Conservation (phyloP, 2,888 invertebrate genomes). For the Salticus scenicus region DNA sequence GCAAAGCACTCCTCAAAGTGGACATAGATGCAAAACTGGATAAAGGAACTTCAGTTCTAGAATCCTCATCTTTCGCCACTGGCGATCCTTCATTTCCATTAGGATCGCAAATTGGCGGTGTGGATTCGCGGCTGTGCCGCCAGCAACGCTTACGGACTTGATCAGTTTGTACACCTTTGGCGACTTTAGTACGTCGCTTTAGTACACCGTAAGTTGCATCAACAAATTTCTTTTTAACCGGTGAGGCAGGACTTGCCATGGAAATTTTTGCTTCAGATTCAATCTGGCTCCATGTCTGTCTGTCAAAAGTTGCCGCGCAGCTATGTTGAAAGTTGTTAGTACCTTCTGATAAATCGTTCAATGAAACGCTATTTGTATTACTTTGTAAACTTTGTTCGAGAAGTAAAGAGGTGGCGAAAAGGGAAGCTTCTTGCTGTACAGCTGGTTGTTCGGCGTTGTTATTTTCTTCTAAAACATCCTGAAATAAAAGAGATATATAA, state of each 20-base stretch:
- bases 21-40: slow-evolving; percentile 32
- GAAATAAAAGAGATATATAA: slow-evolving; percentile 17
- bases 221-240: neutral
- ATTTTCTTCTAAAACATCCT: slow-evolving; percentile 24
- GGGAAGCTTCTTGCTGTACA: neutral
- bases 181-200: slow-evolving; percentile 37
- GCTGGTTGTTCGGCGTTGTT: slow-evolving; percentile 9
- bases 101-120: neutral
- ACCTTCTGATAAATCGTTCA: neutral
- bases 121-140: slow-evolving; percentile 23
- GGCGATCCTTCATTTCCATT: slow-evolving; percentile 24
- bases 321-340: neutral
- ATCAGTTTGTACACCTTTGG: slow-evolving; percentile 51
- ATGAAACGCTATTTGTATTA: too few species aligned
- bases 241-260: slow-evolving; percentile 15
- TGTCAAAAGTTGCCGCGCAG: neutral
- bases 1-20: slow-evolving; percentile 35
- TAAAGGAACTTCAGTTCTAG: neutral
- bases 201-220: slow-evolving; percentile 26
- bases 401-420: neutral
- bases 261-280: slow-evolving; percentile 8
- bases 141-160: slow-evolving; percentile 48
- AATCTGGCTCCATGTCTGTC: slow-evolving; percentile 51
- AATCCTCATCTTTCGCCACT: neutral
- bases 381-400: too few species aligned